Conservation (phyloP, 2,888 invertebrate species). For the Danaus chrysippus region DNA sequence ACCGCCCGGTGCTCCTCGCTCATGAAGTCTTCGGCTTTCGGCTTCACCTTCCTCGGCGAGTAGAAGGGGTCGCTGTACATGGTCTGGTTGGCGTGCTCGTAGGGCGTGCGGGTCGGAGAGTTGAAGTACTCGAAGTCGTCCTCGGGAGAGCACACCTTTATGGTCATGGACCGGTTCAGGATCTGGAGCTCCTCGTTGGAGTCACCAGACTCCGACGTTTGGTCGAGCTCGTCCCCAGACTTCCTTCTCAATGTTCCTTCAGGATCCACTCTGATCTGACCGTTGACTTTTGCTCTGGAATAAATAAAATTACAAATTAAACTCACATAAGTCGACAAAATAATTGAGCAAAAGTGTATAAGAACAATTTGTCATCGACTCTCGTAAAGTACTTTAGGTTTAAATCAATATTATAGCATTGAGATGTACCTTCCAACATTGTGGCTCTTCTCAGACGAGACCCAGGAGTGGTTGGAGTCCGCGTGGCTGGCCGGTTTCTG, state of each 20-base stretch:
- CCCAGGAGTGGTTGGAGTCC: constrained; percentile 43
- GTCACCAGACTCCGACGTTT: constrained; percentile 68
- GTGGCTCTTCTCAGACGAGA: constrained; percentile 48
- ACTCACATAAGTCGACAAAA: neutral
- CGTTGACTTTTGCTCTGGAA: constrained; percentile 48
- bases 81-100: constrained; percentile 57
- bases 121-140: constrained; percentile 82
- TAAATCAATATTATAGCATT: neutral
- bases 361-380: too few species aligned
- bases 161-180: constrained; percentile 71
- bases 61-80: constrained; percentile 54
- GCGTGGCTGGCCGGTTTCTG: constrained; percentile 48
- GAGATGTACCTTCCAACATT: constrained; percentile 44
- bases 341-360: neutral
- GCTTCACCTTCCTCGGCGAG: constrained; percentile 59
- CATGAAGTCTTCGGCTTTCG: constrained; percentile 74
- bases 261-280: constrained; percentile 44
- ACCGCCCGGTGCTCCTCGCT: constrained; percentile 74
- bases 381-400: too few species aligned
- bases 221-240: constrained; percentile 42
- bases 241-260: constrained; percentile 48
- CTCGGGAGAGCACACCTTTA: constrained; percentile 77
- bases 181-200: constrained; percentile 73
- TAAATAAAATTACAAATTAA: constrained; percentile 13
- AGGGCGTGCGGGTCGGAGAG: constrained; percentile 58